A percentile compares a stretch with the other conserved stretches of the same genome.
These are phyloP conservation scores for Oxyruncus cristatus DNA, from an alignment of 2,113 vertebrate genomes.

Conservation along the genomic window DNA sequence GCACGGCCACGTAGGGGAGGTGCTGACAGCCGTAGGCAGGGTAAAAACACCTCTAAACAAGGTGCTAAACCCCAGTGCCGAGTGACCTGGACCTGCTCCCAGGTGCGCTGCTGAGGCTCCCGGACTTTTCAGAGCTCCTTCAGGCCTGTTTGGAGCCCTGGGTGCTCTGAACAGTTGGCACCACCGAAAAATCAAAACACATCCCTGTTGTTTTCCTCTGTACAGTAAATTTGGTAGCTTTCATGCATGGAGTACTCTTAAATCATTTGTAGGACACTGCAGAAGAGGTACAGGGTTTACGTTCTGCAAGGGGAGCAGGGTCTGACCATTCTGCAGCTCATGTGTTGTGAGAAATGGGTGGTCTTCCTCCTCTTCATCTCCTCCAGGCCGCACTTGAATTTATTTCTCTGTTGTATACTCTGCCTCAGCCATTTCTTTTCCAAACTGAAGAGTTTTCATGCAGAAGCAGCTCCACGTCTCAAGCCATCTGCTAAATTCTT, in stretches of 20 bases:
- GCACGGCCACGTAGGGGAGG: not conserved
- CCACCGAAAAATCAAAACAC: not conserved
- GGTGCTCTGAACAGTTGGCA: not conserved
- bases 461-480: not conserved
- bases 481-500: not conserved
- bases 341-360: not conserved
- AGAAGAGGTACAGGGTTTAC: not conserved
- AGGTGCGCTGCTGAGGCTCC: not conserved
- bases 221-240: not conserved
- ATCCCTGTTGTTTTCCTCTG: not conserved
- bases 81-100: not conserved
- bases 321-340: not conserved
- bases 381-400: not conserved
- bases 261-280: not conserved
- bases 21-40: constrained; percentile 28
- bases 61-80: not conserved
- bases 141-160: not conserved
- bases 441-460: not conserved
- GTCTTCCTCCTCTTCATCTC: not conserved
- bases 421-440: not conserved
- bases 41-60: not conserved
- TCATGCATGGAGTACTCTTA: not conserved
- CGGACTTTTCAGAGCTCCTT: not conserved
- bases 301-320: not conserved
- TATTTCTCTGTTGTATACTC: not conserved